These are phyloP conservation scores for Isurus oxyrinchus DNA, from an alignment of 2,113 vertebrate species.

Conservation along the genomic window DNA sequence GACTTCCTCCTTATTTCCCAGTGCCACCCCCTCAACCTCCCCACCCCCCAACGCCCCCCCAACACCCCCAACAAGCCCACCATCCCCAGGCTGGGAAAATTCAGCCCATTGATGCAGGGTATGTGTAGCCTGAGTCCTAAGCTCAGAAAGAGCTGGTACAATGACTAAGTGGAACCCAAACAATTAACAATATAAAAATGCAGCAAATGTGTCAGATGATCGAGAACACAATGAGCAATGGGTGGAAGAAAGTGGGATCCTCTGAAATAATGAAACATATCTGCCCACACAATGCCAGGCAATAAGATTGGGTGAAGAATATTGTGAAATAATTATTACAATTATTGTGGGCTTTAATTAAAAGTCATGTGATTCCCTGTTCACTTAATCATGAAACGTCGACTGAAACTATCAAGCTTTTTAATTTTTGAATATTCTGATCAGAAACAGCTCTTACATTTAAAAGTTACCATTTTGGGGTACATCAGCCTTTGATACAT, in stretches of 20 bases:
- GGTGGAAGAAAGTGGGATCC: neutral
- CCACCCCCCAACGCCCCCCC: too few relatives aligned
- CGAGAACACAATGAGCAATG: neutral
- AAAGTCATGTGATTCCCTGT: neutral
- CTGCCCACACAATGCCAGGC: neutral
- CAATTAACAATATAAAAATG: neutral
- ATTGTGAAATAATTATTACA: neutral
- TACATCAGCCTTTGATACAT: neutral
- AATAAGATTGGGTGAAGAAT: neutral
- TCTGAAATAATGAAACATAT: neutral
- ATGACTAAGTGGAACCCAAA: neutral
- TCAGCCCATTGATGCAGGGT: neutral
- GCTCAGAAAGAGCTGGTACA: neutral
- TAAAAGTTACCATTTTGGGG: neutral
- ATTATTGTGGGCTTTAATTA: neutral
- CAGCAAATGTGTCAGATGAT: neutral
- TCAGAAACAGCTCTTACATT: neutral
- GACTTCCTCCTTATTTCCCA: too few relatives aligned
- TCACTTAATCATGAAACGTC: neutral
- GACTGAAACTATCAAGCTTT: neutral
- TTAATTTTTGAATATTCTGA: neutral
- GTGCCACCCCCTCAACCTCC: neutral
- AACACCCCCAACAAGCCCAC: too few relatives aligned
- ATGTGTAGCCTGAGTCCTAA: neutral
- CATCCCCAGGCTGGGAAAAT: too few relatives aligned